These are phyloP conservation scores for Chaetorhynchus papuensis DNA, from an alignment of 2,113 vertebrate genomes.

Conservation along the genomic window DNA sequence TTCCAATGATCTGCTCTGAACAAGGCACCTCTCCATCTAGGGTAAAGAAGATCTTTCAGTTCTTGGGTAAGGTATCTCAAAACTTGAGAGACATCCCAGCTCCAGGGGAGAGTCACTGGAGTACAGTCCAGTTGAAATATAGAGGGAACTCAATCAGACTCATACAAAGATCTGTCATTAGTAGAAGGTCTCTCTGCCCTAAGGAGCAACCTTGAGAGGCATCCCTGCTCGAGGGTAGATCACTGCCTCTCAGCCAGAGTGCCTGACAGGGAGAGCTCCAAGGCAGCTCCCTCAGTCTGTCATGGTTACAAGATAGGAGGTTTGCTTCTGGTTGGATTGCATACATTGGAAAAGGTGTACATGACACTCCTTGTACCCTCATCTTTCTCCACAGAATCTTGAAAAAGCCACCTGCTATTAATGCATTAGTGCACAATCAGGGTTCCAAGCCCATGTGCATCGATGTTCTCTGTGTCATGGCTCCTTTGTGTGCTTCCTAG, in stretches of 20 bases:
- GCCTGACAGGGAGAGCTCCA: too few species aligned
- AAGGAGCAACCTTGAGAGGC: not conserved
- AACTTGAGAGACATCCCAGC: not conserved
- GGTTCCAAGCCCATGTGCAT: not conserved
- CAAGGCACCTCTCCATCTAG: not conserved
- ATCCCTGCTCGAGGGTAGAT: not conserved
- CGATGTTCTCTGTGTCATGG: not conserved
- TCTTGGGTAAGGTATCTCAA: not conserved
- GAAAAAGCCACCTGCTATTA: not conserved
- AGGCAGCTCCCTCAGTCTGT: not conserved
- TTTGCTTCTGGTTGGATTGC: not conserved
- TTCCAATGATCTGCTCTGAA: not conserved
- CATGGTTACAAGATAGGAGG: accelerated
- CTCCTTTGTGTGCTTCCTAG: not conserved
- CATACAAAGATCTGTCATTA: not conserved
- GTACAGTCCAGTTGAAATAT: not conserved
- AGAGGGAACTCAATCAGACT: not conserved
- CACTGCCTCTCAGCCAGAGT: not conserved
- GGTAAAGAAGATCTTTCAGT: not conserved
- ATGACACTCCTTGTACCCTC: not conserved
- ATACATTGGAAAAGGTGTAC: not conserved
- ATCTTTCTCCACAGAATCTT: not conserved
- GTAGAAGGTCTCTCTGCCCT: not conserved
- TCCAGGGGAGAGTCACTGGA: not conserved
- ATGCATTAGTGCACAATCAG: not conserved